Evolutionary conservation across 2,797 vertebrate species (phyloP).

Genomic region (Chaetophractus vellerosus): DNA sequence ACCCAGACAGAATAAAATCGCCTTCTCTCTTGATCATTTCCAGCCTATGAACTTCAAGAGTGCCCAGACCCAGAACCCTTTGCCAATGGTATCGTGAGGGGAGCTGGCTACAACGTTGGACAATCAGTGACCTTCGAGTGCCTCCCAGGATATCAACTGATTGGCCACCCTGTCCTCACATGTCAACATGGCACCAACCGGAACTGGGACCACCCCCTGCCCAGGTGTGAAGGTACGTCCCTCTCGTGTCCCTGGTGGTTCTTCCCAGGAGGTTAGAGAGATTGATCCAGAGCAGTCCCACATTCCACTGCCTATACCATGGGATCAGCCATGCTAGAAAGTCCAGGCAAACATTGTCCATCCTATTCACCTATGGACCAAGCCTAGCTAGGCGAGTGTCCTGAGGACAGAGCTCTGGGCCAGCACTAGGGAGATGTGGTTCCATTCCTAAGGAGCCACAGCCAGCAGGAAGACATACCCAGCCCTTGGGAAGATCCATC

Average conservation of each 20-base stretch:
- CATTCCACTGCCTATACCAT: background rate
- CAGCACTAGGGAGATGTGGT: background rate
- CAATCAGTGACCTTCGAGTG: conserved; percentile 99
- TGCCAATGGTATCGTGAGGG: conserved; percentile 95
- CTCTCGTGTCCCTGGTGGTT: background rate
- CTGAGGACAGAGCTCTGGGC: background rate
- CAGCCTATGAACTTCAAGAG: conserved; percentile 96
- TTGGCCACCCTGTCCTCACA: conserved; percentile 96
- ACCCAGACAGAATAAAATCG: background rate
- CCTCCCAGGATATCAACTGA: conserved; percentile 95
- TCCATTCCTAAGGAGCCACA: background rate
- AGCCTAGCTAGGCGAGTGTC: background rate
- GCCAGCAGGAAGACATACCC: background rate
- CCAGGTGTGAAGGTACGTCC: conserved; percentile 97
- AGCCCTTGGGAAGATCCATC: background rate
- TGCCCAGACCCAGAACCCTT: conserved; percentile 98
- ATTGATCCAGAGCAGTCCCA: background rate
- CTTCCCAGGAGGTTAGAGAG: background rate
- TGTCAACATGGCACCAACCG: conserved; percentile 98
- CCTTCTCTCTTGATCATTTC: conserved; percentile 3
- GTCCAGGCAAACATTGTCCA: background rate
- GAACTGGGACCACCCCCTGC: conserved; percentile 97
- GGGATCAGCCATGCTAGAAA: background rate
- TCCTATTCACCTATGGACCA: background rate
- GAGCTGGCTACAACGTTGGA: conserved; percentile 97